phyloP scores from a whole-genome alignment of 2,888 invertebrate genomes.

The Rhamphomyia laevipes region DNA sequence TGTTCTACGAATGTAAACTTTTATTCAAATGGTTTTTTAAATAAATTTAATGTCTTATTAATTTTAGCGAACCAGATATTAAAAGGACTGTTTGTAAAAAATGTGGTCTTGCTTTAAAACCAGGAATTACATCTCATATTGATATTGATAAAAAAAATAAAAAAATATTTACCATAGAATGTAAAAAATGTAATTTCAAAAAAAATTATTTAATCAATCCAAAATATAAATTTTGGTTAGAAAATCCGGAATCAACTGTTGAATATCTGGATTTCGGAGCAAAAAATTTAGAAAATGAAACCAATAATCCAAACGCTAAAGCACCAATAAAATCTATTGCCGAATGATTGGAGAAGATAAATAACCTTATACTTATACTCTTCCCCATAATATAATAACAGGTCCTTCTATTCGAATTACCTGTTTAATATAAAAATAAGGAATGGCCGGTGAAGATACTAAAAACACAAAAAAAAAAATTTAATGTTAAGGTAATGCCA shows the following conservation, averaged over 20 bases:
- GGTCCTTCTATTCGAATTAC: no score
- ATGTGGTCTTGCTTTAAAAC: slow-evolving; percentile 28
- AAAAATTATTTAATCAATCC: slow-evolving; percentile 24
- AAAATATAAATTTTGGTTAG: slow-evolving; percentile 30
- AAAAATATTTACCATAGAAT: slow-evolving; percentile 19
- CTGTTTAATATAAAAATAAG: no score
- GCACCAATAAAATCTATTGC: no score
- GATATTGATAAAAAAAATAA: slow-evolving; percentile 3
- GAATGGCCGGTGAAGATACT: no score
- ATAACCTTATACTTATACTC: no score
- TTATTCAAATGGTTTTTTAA: neutral
- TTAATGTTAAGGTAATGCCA: no score
- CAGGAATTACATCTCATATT: slow-evolving; percentile 27
- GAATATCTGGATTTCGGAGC: slow-evolving; percentile 9
- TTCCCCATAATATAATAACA: no score
- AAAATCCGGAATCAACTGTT: slow-evolving; percentile 25
- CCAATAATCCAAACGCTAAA: neutral
- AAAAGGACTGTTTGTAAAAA: slow-evolving; percentile 32
- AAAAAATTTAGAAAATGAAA: neutral
- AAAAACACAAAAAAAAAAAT: no score
- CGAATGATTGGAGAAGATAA: no score
- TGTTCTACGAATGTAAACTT: slow-evolving; percentile 27
- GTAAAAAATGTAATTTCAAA: slow-evolving; percentile 24
- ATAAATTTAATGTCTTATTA: neutral
- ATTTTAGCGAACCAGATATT: slow-evolving; percentile 28